A percentile compares a stretch with the other conserved stretches of the same genome.
Evolutionary conservation across 30 jellyfish, hydroid and myxozoan species (phyloP).

Genomic region (Hydractinia symbiolongicarpus): DNA sequence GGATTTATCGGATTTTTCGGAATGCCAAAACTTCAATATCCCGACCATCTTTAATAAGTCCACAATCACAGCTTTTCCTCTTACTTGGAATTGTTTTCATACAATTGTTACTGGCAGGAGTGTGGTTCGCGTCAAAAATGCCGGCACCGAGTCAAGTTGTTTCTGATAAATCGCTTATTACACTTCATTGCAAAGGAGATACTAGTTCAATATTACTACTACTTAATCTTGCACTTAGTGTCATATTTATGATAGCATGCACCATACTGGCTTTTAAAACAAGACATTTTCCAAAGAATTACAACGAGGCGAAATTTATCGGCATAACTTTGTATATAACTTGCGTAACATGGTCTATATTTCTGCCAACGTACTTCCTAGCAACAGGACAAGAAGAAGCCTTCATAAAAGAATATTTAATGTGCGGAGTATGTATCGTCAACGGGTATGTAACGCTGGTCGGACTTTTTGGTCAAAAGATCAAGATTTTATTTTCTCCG

Average conservation of each 20-base stretch:
- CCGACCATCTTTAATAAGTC: conserved; percentile 60
- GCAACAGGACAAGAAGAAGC: conserved; percentile 21
- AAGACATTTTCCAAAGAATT: conserved; percentile 78
- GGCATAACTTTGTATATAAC: conserved; percentile 72
- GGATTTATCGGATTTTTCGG: conserved; percentile 62
- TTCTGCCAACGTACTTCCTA: conserved; percentile 40
- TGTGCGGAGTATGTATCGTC: conserved; percentile 40
- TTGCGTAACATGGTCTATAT: conserved; percentile 73
- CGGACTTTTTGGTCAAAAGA: conserved; percentile 73
- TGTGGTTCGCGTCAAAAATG: conserved; percentile 42
- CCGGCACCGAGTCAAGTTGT: conserved; percentile 32
- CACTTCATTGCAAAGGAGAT: conserved; percentile 32
- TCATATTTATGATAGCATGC: conserved; percentile 61
- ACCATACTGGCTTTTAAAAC: conserved; percentile 67
- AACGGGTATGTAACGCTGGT: conserved; percentile 56
- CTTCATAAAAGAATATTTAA: conserved; percentile 32
- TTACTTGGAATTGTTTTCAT: conserved; percentile 43
- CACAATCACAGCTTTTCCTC: conserved; percentile 48
- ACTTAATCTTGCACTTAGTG: conserved; percentile 47
- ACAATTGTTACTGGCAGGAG: conserved; percentile 47
- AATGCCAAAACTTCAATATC: conserved; percentile 47
- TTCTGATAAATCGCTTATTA: background rate
- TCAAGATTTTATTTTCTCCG: conserved; percentile 5
- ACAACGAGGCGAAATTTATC: conserved; percentile 75
- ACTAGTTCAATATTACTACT: conserved; percentile 42